Evolutionary conservation across 1,140 invertebrate genomes (phyloP).

Genomic region (Drosophila nigrodunni): DNA sequence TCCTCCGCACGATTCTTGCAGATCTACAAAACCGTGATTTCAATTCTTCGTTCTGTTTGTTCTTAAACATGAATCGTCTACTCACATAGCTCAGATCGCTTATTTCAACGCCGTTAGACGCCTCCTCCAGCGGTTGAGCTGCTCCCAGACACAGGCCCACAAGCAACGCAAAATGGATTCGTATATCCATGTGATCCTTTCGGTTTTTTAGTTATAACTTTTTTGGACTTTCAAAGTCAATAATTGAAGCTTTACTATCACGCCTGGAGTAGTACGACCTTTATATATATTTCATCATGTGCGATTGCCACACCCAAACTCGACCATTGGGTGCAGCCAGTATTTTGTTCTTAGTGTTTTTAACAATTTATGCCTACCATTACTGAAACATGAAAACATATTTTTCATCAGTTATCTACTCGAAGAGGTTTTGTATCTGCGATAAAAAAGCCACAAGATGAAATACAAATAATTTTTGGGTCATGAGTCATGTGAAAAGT

Average conservation of each 20-base stretch:
- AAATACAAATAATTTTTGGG: slow-evolving; percentile 11
- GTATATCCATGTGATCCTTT: slow-evolving; percentile 26
- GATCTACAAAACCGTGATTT: slow-evolving; percentile 34
- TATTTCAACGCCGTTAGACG: slow-evolving; percentile 22
- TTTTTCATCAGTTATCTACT: slow-evolving; percentile 32
- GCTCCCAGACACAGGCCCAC: slow-evolving; percentile 51
- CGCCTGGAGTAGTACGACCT: slow-evolving; percentile 10
- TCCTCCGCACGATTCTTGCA: slow-evolving; percentile 48
- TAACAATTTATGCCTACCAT: slow-evolving; percentile 28
- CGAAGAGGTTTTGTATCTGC: slow-evolving; percentile 11
- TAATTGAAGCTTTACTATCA: slow-evolving; percentile 13
- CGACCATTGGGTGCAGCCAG: slow-evolving; percentile 41
- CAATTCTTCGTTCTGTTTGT: no score
- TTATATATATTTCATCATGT: slow-evolving; percentile 38
- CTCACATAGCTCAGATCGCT: slow-evolving; percentile 63
- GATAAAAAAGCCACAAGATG: slow-evolving; percentile 23
- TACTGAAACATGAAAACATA: slow-evolving; percentile 56
- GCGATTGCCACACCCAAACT: slow-evolving; percentile 23
- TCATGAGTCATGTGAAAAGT: slow-evolving; percentile 13
- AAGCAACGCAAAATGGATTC: slow-evolving; percentile 43
- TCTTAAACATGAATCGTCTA: neutral
- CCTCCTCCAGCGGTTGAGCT: slow-evolving; percentile 26
- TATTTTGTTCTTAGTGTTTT: neutral
- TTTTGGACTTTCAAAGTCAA: neutral
- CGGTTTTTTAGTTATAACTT: neutral